Evolutionary conservation across 2,797 vertebrate species (phyloP).

Genomic region (Atherinosoma microstoma): DNA sequence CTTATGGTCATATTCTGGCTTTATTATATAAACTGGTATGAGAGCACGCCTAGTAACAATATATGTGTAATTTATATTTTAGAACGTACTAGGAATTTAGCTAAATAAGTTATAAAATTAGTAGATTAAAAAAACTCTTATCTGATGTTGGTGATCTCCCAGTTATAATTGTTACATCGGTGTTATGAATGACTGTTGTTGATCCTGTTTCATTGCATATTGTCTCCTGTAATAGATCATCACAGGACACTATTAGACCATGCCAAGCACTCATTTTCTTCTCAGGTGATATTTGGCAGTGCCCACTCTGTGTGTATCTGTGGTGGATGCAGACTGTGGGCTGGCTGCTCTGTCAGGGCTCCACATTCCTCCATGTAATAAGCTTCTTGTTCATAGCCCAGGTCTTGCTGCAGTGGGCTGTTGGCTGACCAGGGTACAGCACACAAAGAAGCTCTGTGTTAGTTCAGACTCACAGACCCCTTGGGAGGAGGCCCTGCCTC

Average conservation of each 20-base stretch:
- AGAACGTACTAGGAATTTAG: too few relatives aligned
- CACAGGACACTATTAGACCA: not conserved
- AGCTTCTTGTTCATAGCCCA: slow-evolving; percentile 64
- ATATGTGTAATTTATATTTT: too few relatives aligned
- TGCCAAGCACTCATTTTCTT: not conserved
- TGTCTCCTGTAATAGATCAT: not conserved
- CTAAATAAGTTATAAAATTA: too few relatives aligned
- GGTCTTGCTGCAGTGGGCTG: slow-evolving; percentile 60
- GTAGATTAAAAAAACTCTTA: too few relatives aligned
- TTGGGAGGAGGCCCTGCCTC: slow-evolving; percentile 64
- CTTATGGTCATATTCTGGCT: too few relatives aligned
- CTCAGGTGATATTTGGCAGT: slow-evolving; percentile 34
- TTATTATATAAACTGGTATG: too few relatives aligned
- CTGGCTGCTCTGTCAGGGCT: slow-evolving; percentile 14
- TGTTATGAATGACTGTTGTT: not conserved
- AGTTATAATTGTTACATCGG: not conserved
- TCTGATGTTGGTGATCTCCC: not conserved
- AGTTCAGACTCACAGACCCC: slow-evolving; percentile 44
- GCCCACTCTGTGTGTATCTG: not conserved
- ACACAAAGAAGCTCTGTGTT: slow-evolving; percentile 83
- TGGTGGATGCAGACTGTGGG: slow-evolving; percentile 27
- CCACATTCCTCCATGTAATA: slow-evolving; percentile 73
- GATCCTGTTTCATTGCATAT: not conserved
- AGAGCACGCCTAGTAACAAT: too few relatives aligned
- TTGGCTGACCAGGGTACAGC: slow-evolving; percentile 51